Percentiles rank a stretch among this genome's conserved stretches.
Conservation (phyloP, 2,113 vertebrate genomes). For the Gadus chalcogrammus region DNA sequence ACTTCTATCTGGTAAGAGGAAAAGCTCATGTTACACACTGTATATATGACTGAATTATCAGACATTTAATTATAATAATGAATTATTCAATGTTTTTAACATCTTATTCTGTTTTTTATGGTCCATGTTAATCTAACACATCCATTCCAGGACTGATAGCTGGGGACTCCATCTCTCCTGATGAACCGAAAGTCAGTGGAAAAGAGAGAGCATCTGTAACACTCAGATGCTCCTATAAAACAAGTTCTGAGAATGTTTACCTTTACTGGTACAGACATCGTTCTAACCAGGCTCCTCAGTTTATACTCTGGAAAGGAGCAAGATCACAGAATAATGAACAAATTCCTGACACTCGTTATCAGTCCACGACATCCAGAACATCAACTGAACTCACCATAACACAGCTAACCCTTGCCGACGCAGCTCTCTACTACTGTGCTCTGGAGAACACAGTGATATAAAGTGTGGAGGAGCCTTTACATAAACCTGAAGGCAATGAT, state of each 20-base stretch:
- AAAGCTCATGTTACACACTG: too few relatives aligned
- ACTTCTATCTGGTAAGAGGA: too few relatives aligned
- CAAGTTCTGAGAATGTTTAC: fast-evolving
- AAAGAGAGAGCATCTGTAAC: conserved; percentile 12
- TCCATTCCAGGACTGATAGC: too few relatives aligned
- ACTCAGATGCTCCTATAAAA: conserved; percentile 14
- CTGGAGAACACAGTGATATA: conserved; percentile 28
- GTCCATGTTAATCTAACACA: too few relatives aligned
- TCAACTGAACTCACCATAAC: conserved; percentile 11
- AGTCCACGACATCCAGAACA: neutral
- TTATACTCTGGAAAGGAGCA: conserved; percentile 26
- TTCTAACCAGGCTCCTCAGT: conserved; percentile 31
- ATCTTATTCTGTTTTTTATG: too few relatives aligned
- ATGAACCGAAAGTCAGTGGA: too few relatives aligned
- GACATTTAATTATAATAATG: too few relatives aligned
- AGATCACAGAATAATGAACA: neutral
- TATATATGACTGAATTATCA: too few relatives aligned
- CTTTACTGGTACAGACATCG: conserved; percentile 37
- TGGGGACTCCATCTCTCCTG: too few relatives aligned
- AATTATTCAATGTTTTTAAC: too few relatives aligned
- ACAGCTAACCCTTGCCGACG: conserved; percentile 7
- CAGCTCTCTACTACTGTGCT: conserved; percentile 26
- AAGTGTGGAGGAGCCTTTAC: conserved; percentile 2
- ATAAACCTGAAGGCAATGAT: conserved; percentile 13
- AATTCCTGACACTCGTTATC: neutral